Conservation (phyloP, 2,113 vertebrate genomes). For the Pteronura brasiliensis region DNA sequence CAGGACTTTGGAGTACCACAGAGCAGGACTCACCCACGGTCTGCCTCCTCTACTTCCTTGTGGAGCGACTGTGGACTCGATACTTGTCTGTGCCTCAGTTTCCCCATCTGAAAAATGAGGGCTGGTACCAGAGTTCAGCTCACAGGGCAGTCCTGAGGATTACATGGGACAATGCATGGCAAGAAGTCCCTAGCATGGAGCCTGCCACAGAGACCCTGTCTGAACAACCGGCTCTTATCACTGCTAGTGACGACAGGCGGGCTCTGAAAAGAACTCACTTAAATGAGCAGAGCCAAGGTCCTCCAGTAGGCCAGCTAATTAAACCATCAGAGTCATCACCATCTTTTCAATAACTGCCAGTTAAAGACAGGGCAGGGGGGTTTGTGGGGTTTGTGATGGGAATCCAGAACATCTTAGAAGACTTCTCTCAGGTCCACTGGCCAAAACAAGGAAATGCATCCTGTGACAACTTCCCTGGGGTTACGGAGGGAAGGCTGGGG, state of each 20-base stretch:
- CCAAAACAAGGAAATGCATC: neutral
- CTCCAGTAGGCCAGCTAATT: constrained; percentile 33
- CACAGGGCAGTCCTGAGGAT: neutral
- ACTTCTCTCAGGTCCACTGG: neutral
- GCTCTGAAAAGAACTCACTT: neutral
- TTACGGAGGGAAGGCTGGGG: neutral
- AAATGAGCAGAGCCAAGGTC: neutral
- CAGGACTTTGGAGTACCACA: neutral
- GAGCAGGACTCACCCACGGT: neutral
- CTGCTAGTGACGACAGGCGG: neutral
- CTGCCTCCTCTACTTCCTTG: neutral
- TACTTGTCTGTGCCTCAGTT: neutral
- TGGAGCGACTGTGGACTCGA: neutral
- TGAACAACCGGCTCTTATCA: accelerated
- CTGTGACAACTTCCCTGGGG: neutral
- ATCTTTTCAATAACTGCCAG: neutral
- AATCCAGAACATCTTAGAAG: neutral
- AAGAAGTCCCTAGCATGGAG: neutral
- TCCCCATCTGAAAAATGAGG: neutral
- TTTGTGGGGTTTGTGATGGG: neutral
- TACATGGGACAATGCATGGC: neutral
- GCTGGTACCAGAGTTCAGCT: neutral
- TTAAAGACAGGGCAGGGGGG: neutral
- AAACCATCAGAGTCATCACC: constrained; percentile 11
- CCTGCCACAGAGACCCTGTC: neutral